These are phyloP conservation scores for Coptodon rendalli DNA, from an alignment of 2,113 vertebrate genomes.

Conservation along the genomic window DNA sequence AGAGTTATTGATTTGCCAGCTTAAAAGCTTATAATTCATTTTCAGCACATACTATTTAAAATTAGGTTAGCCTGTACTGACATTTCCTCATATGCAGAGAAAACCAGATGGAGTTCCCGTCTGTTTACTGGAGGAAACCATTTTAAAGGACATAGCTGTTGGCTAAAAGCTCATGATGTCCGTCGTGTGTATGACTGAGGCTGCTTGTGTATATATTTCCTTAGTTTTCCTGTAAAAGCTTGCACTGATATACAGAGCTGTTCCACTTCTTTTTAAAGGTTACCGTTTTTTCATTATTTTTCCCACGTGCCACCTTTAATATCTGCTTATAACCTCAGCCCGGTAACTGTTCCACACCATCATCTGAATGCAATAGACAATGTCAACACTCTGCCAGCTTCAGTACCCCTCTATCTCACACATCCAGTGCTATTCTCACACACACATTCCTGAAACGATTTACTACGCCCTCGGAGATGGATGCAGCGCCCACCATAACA, in stretches of 20 bases:
- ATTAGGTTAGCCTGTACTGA: background rate
- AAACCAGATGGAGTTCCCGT: background rate
- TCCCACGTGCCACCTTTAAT: background rate
- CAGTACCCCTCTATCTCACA: background rate
- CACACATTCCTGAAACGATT: background rate
- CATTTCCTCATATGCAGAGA: background rate
- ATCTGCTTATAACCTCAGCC: background rate
- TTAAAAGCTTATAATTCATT: background rate
- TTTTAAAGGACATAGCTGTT: slow-evolving; percentile 14
- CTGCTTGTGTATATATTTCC: background rate
- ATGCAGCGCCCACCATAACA: background rate
- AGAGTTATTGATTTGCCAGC: background rate
- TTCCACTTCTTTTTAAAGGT: background rate
- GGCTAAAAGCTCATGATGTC: background rate
- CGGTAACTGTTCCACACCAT: slow-evolving; percentile 11
- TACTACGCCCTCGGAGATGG: background rate
- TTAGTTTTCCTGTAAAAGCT: background rate
- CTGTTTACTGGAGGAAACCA: background rate
- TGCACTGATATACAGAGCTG: background rate
- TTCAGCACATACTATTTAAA: background rate
- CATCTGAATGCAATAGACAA: slow-evolving; percentile 7
- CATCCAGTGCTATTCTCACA: background rate
- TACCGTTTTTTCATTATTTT: background rate
- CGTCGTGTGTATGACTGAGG: background rate
- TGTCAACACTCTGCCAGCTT: background rate